Evolutionary conservation across 2,797 vertebrate genomes (phyloP).

Genomic region (Leptoclinus maculatus): DNA sequence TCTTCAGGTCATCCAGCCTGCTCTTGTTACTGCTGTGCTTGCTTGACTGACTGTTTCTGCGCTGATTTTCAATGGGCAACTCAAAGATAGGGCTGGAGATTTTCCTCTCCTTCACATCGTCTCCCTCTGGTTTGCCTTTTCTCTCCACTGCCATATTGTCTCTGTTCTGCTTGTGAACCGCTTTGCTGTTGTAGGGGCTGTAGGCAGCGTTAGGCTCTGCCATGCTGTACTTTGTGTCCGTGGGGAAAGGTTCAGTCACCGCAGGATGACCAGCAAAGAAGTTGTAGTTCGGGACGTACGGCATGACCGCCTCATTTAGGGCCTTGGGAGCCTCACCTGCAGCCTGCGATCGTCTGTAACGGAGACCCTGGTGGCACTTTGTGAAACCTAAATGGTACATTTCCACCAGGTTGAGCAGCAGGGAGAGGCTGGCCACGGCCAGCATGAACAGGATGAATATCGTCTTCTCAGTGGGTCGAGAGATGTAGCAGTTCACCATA

Average conservation of each 20-base stretch:
- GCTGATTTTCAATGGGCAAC: constrained; percentile 68
- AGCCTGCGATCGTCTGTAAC: constrained; percentile 67
- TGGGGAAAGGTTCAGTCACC: constrained; percentile 67
- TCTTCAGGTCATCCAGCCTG: constrained; percentile 83
- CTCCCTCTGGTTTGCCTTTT: constrained; percentile 78
- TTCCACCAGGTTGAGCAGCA: constrained; percentile 91
- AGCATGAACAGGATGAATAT: constrained; percentile 93
- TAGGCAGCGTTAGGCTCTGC: constrained; percentile 74
- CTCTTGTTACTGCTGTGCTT: constrained; percentile 86
- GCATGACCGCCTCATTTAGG: constrained; percentile 67
- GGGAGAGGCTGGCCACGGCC: constrained; percentile 87
- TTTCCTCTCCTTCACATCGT: constrained; percentile 68
- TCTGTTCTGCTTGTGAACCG: constrained; percentile 85
- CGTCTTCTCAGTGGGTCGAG: constrained; percentile 91
- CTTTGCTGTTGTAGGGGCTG: constrained; percentile 81
- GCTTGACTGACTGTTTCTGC: constrained; percentile 84
- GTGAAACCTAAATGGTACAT: constrained; percentile 90
- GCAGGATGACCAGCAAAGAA: constrained; percentile 76
- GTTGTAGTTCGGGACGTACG: constrained; percentile 80
- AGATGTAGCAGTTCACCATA: constrained; percentile 92
- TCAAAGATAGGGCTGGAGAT: constrained; percentile 59
- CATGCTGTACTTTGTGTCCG: constrained; percentile 78
- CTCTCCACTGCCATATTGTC: constrained; percentile 88
- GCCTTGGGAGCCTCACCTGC: constrained; percentile 47
- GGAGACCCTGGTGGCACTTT: constrained; percentile 84